phyloP scores from a whole-genome alignment of 1,140 invertebrate genomes.

The Aphelenchoides besseyi region DNA sequence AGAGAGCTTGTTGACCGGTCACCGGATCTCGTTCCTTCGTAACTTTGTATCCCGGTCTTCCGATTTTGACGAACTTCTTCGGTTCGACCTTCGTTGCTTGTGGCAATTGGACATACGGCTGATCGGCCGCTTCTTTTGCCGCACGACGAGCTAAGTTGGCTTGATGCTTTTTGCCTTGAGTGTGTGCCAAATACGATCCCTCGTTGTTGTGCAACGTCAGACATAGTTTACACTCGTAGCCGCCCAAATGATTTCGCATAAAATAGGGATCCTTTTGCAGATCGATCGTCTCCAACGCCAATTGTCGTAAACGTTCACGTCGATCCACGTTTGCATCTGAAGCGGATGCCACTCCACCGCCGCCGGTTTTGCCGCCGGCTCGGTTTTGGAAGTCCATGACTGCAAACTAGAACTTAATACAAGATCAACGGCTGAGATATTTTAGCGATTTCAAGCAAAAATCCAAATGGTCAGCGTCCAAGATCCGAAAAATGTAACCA shows the following conservation, averaged over 20 bases:
- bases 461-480: too few species aligned
- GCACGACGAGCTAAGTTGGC: conserved; percentile 93
- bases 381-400: conserved; percentile 93
- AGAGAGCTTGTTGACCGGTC: conserved; percentile 86
- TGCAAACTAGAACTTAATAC: too few species aligned
- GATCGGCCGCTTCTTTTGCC: conserved; percentile 95
- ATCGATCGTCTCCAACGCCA: conserved; percentile 97
- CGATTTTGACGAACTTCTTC: conserved; percentile 99
- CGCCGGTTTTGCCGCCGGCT: conserved; percentile 95
- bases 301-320: conserved; percentile 85
- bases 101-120: conserved; percentile 70
- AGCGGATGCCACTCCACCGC: conserved; percentile 91
- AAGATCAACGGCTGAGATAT: too few species aligned
- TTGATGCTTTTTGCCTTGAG: conserved; percentile 99
- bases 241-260: conserved; percentile 97
- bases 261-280: conserved; percentile 98
- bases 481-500: too few species aligned
- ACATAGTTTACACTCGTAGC: conserved; percentile 98
- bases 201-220: conserved; percentile 98
- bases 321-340: conserved; percentile 95
- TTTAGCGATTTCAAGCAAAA: too few species aligned
- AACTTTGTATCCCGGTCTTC: conserved; percentile 94
- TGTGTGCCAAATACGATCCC: conserved; percentile 97
- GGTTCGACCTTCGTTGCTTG: conserved; percentile 53
- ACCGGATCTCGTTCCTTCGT: conserved; percentile 96